These are phyloP conservation scores for Eumeta japonica DNA, from an alignment of 1,140 invertebrate genomes.

Conservation along the genomic window DNA sequence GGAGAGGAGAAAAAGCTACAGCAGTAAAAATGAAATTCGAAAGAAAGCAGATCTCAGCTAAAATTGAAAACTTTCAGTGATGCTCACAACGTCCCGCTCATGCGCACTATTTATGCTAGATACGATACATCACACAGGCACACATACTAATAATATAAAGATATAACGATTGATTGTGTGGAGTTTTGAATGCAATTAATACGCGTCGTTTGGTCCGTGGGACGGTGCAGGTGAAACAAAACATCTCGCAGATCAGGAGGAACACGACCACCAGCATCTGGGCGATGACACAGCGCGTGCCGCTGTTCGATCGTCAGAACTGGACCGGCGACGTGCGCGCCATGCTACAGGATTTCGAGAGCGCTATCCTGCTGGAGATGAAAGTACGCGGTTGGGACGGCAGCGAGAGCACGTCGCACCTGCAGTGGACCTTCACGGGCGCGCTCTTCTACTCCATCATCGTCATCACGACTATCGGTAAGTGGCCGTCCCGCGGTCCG, in stretches of 20 bases:
- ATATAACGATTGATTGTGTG: too few relatives aligned
- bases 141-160: too few relatives aligned
- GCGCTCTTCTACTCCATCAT: constrained; percentile 96
- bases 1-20: too few relatives aligned
- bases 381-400: constrained; percentile 91
- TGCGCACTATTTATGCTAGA: too few relatives aligned
- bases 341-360: constrained; percentile 75
- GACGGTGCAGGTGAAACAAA: constrained; percentile 80
- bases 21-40: too few relatives aligned
- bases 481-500: constrained; percentile 32
- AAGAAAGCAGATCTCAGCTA: too few relatives aligned
- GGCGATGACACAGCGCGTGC: constrained; percentile 68
- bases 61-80: too few relatives aligned
- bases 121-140: too few relatives aligned
- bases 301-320: constrained; percentile 68
- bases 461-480: constrained; percentile 95
- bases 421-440: constrained; percentile 88
- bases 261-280: constrained; percentile 80
- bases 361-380: constrained; percentile 77
- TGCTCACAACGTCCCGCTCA: too few relatives aligned
- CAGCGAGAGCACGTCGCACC: constrained; percentile 70
- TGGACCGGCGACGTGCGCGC: constrained; percentile 67
- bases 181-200: too few relatives aligned
- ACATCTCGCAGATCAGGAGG: constrained; percentile 69
- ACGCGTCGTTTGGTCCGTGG: too few relatives aligned